Conservation (phyloP, 2,888 invertebrate genomes). For the Deladenus siricidicola region DNA sequence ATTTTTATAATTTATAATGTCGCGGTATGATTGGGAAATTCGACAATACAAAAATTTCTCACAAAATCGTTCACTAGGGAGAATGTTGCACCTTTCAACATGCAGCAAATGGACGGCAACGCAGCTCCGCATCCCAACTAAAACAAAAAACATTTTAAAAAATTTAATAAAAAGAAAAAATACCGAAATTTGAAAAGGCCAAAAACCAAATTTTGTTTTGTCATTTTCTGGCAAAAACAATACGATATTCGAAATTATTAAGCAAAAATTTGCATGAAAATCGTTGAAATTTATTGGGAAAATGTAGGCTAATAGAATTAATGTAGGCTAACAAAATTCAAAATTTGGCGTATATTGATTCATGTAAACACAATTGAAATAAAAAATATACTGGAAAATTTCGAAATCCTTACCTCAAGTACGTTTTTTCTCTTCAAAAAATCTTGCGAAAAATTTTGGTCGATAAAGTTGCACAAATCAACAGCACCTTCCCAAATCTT, state of each 20-base stretch:
- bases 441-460: slow-evolving; percentile 54
- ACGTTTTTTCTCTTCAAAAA: slow-evolving; percentile 58
- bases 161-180: too few relatives aligned
- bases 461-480: slow-evolving; percentile 68
- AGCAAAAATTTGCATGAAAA: too few relatives aligned
- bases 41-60: slow-evolving; percentile 55
- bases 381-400: not conserved
- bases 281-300: too few relatives aligned
- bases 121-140: slow-evolving; percentile 72
- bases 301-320: too few relatives aligned
- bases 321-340: too few relatives aligned
- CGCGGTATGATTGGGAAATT: slow-evolving; percentile 10
- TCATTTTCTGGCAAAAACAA: too few relatives aligned
- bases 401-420: slow-evolving; percentile 62
- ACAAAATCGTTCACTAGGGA: slow-evolving; percentile 92
- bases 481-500: slow-evolving; percentile 91
- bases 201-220: too few relatives aligned
- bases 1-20: slow-evolving; percentile 72
- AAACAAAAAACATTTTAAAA: too few relatives aligned
- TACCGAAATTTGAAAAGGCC: too few relatives aligned
- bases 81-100: slow-evolving; percentile 62
- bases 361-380: not conserved
- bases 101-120: slow-evolving; percentile 72
- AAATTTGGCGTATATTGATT: too few relatives aligned
- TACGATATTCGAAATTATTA: too few relatives aligned